phyloP scores from a whole-genome alignment of 2,888 invertebrate genomes.

The Cosmorhoe ocellata region DNA sequence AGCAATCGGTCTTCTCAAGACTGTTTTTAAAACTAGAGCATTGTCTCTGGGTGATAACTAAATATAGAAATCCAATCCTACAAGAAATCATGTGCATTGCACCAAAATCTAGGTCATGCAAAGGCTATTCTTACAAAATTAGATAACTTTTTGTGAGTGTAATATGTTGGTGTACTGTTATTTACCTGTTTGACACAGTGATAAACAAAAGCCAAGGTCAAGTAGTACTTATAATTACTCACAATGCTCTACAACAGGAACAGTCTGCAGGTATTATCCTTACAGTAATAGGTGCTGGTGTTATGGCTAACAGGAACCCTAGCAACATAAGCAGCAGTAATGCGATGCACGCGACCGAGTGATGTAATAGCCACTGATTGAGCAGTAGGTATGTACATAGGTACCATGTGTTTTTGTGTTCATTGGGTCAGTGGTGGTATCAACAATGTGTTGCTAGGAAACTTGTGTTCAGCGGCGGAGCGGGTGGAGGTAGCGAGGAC shows the following conservation, averaged over 20 bases:
- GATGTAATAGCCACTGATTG: conserved; percentile 69
- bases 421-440: conserved; percentile 74
- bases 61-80: conserved; percentile 63
- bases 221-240: conserved; percentile 22
- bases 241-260: conserved; percentile 32
- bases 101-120: conserved; percentile 67
- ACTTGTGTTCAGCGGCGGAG: conserved; percentile 51
- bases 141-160: conserved; percentile 30
- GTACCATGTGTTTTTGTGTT: conserved; percentile 76
- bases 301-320: conserved; percentile 57
- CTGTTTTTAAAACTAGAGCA: conserved; percentile 49
- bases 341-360: conserved; percentile 56
- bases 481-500: conserved; percentile 35
- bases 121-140: conserved; percentile 54
- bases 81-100: conserved; percentile 57
- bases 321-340: conserved; percentile 61
- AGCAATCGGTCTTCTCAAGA: conserved; percentile 24
- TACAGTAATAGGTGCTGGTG: conserved; percentile 43
- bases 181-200: conserved; percentile 13
- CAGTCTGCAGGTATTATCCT: conserved; percentile 33
- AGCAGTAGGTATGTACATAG: conserved; percentile 28
- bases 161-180: conserved; percentile 6
- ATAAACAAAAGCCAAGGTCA: conserved; percentile 29
- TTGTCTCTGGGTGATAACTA: conserved; percentile 61
- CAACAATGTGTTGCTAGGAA: conserved; percentile 82